Conservation (phyloP, 2,888 invertebrate genomes). For the Oxyteleia sp. region DNA sequence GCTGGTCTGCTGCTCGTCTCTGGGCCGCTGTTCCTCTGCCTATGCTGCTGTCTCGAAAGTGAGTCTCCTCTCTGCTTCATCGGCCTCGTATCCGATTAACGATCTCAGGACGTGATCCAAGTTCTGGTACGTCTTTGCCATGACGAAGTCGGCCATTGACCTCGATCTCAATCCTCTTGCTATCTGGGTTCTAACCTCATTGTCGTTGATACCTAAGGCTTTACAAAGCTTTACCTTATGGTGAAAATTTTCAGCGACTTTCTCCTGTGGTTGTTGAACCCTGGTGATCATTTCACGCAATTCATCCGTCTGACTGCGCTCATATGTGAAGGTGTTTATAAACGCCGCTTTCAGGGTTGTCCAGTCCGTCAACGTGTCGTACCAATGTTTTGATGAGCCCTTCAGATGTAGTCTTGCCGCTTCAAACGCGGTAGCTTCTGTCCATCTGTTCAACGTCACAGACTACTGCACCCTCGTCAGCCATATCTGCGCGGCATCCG, state of each 20-base stretch:
- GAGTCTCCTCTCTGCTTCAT: no score
- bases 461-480: no score
- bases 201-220: no score
- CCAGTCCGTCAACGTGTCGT: constrained; percentile 8
- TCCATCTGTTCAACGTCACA: constrained; percentile 19
- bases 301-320: background rate
- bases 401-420: constrained; percentile 3
- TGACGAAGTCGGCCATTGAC: no score
- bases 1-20: no score
- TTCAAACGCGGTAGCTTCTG: constrained; percentile 9
- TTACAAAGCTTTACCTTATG: background rate
- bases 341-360: background rate
- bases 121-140: no score
- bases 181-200: no score
- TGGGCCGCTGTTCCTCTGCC: no score
- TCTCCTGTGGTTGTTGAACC: background rate
- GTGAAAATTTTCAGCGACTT: constrained; percentile 6
- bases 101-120: no score
- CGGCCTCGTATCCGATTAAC: no score
- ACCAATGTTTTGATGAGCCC: constrained; percentile 17
- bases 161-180: no score
- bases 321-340: background rate
- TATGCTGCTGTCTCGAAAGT: no score
- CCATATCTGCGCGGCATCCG: background rate
- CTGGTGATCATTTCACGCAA: background rate